A percentile compares a stretch with the other conserved stretches of the same genome.
These are phyloP conservation scores for Tetragnatha versicolor DNA, from an alignment of 1,140 invertebrate genomes.

Conservation along the genomic window DNA sequence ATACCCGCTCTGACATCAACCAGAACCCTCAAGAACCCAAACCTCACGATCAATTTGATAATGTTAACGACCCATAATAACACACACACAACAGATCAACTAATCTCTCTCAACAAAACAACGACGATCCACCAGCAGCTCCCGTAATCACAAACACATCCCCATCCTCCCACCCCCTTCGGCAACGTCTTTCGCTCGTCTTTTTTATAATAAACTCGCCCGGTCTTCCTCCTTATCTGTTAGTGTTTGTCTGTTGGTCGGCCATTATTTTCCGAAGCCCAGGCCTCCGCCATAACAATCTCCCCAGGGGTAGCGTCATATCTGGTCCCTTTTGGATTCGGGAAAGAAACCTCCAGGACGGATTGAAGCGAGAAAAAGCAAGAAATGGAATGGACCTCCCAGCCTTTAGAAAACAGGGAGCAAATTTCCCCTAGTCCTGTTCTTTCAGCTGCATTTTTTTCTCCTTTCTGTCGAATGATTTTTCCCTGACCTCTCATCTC, in stretches of 20 bases:
- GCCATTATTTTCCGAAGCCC: conserved; percentile 24
- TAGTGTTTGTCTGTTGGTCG: conserved; percentile 18
- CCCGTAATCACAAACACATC: background rate
- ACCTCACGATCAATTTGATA: too few species aligned
- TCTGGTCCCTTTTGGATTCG: conserved; percentile 29
- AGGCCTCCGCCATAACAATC: conserved; percentile 28
- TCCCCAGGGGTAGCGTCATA: conserved; percentile 33
- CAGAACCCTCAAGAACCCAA: too few species aligned
- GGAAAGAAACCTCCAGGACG: conserved; percentile 15
- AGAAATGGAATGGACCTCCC: conserved; percentile 27
- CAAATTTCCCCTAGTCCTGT: background rate
- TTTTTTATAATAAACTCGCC: background rate
- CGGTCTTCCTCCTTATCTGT: too few species aligned
- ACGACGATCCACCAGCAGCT: too few species aligned
- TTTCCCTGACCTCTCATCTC: background rate
- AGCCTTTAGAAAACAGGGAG: conserved; percentile 12
- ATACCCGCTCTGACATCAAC: too few species aligned
- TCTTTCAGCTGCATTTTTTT: background rate
- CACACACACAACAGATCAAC: too few species aligned
- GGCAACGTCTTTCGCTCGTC: background rate
- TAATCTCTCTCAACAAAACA: too few species aligned
- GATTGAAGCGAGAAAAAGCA: conserved; percentile 1
- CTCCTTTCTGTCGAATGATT: background rate
- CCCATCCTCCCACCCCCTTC: background rate
- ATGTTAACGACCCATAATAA: too few species aligned